A percentile compares a stretch with the other conserved stretches of the same genome.
These are phyloP conservation scores for Ammodramus savannarum DNA, from an alignment of 2,113 vertebrate genomes.

Conservation along the genomic window DNA sequence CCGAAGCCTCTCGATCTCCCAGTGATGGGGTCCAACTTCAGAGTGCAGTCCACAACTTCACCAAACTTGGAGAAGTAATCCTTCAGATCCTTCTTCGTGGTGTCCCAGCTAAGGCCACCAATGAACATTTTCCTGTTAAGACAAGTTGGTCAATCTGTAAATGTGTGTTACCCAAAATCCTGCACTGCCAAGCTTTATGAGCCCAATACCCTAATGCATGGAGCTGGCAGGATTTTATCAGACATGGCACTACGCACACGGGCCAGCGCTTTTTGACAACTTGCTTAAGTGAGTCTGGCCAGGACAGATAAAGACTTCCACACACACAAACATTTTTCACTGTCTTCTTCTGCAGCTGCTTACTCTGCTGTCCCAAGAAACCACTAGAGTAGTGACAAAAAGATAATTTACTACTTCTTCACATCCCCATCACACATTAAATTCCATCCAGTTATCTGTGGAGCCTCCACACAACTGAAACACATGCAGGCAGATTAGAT, in stretches of 20 bases:
- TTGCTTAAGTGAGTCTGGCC: neutral
- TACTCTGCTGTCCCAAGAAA: neutral
- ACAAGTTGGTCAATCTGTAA: conserved; percentile 58
- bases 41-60: conserved; percentile 96
- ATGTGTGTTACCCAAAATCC: neutral
- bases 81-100: conserved; percentile 98
- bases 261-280: neutral
- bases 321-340: neutral
- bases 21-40: conserved; percentile 97
- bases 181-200: neutral
- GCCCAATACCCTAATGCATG: neutral
- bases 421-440: neutral
- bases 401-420: neutral
- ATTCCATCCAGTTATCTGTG: neutral
- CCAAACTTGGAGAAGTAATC: conserved; percentile 98
- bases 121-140: conserved; percentile 96
- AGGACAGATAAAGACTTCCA: neutral
- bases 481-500: neutral
- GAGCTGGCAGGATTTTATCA: neutral
- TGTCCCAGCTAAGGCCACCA: conserved; percentile 98
- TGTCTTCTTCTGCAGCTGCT: neutral
- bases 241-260: neutral
- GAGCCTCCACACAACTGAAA: neutral
- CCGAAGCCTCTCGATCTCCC: conserved; percentile 95
- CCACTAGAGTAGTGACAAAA: neutral